These are phyloP conservation scores for Macrosoma leucophasiata DNA, from an alignment of 2,888 invertebrate genomes.

Conservation along the genomic window DNA sequence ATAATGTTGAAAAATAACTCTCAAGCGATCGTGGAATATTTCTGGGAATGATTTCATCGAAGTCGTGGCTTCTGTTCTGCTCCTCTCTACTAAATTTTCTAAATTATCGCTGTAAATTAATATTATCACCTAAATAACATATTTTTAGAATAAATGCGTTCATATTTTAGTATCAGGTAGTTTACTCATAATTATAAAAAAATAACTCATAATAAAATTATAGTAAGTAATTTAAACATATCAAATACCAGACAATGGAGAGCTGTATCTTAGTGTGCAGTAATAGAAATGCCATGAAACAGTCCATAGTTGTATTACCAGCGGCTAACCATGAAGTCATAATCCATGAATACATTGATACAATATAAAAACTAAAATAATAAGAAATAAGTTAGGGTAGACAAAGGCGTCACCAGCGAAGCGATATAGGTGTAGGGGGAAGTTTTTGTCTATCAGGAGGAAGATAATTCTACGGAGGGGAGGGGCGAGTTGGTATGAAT, in stretches of 20 bases:
- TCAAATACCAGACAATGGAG: slow-evolving; percentile 43
- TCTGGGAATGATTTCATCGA: slow-evolving; percentile 9
- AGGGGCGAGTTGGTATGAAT: too few species aligned
- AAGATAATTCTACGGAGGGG: too few species aligned
- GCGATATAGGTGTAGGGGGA: not conserved
- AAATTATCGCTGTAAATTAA: slow-evolving; percentile 21
- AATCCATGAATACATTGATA: slow-evolving; percentile 38
- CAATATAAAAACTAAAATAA: slow-evolving; percentile 45
- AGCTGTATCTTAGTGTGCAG: slow-evolving; percentile 48
- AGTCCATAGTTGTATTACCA: slow-evolving; percentile 44
- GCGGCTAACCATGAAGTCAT: slow-evolving; percentile 45
- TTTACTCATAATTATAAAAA: slow-evolving; percentile 12
- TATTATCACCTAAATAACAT: too few species aligned
- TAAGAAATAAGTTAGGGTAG: slow-evolving; percentile 5
- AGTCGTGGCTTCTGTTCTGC: slow-evolving; percentile 16
- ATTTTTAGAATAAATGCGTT: not conserved
- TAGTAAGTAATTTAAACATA: not conserved
- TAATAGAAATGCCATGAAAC: slow-evolving; percentile 38
- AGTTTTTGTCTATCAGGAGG: not conserved
- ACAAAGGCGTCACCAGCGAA: too few species aligned
- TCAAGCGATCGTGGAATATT: slow-evolving; percentile 20
- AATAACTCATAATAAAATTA: slow-evolving; percentile 4
- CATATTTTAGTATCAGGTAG: not conserved
- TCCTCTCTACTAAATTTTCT: slow-evolving; percentile 18
- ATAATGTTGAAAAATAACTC: slow-evolving; percentile 22